Evolutionary conservation across 2,113 vertebrate species (phyloP).

Genomic region (Chionomys nivalis): DNA sequence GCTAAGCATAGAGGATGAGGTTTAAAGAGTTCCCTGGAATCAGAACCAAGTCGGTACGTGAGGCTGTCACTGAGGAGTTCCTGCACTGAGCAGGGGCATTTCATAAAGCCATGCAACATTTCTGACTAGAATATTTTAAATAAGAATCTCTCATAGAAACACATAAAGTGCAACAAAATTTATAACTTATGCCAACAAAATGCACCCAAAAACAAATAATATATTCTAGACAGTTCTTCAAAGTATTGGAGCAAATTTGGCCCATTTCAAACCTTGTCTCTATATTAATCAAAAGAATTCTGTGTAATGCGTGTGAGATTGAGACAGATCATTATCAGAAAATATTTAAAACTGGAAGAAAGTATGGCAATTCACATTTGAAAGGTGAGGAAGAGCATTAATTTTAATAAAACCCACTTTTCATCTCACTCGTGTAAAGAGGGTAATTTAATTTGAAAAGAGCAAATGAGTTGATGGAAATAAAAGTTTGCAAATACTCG

Average conservation of each 20-base stretch:
- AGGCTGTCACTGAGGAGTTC: not conserved
- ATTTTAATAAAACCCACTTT: conserved; percentile 72
- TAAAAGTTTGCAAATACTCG: conserved; percentile 49
- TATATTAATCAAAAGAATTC: not conserved
- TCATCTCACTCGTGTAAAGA: conserved; percentile 41
- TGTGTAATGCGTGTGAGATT: not conserved
- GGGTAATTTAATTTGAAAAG: conserved; percentile 70
- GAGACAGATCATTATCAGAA: not conserved
- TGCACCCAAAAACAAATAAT: not conserved
- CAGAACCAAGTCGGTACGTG: not conserved
- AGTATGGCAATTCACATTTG: conserved; percentile 1
- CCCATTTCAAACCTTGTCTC: not conserved
- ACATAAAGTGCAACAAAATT: not conserved
- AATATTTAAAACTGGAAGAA: conserved; percentile 23
- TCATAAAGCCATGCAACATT: not conserved
- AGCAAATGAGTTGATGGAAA: conserved; percentile 68
- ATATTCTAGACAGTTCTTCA: not conserved
- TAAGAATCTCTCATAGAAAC: not conserved
- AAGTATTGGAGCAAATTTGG: not conserved
- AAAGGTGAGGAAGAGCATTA: conserved; percentile 51
- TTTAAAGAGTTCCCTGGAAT: not conserved
- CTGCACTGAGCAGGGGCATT: not conserved
- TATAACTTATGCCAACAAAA: not conserved
- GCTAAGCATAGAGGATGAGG: not conserved
- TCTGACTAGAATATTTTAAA: not conserved